A percentile compares a stretch with the other conserved stretches of the same genome.
These are phyloP conservation scores for Acanthosepion pharaonis DNA, from an alignment of 2,888 invertebrate genomes.

Conservation along the genomic window DNA sequence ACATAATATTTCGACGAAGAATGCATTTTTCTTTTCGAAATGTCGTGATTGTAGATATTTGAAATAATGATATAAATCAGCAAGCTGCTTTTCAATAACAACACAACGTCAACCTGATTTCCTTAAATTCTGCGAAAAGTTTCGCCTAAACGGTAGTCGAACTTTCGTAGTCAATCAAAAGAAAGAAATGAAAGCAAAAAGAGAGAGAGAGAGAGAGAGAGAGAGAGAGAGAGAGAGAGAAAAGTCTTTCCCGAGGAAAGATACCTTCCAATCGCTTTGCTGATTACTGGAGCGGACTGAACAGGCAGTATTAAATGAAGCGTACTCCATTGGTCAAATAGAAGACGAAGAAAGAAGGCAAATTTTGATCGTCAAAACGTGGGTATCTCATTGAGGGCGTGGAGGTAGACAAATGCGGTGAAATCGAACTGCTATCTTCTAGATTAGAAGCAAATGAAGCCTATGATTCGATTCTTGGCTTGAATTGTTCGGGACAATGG, in stretches of 20 bases:
- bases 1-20: no score
- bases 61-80: neutral
- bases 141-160: neutral
- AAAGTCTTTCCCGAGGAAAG: neutral
- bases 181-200: neutral
- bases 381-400: neutral
- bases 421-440: neutral
- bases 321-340: neutral
- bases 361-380: neutral
- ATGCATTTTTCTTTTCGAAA: neutral
- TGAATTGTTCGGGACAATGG: neutral
- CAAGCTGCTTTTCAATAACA: neutral
- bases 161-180: neutral
- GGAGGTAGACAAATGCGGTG: conserved; percentile 3
- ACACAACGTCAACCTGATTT: neutral
- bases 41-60: neutral
- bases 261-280: neutral
- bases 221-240: neutral
- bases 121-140: neutral
- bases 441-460: conserved; percentile 9
- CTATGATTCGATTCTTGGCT: neutral
- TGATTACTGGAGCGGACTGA: neutral
- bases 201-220: neutral
- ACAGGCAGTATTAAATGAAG: conserved; percentile 33
- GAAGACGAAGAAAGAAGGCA: neutral